Evolutionary conservation across 1,140 invertebrate species (phyloP).

Genomic region (Polypedilum pembai): DNA sequence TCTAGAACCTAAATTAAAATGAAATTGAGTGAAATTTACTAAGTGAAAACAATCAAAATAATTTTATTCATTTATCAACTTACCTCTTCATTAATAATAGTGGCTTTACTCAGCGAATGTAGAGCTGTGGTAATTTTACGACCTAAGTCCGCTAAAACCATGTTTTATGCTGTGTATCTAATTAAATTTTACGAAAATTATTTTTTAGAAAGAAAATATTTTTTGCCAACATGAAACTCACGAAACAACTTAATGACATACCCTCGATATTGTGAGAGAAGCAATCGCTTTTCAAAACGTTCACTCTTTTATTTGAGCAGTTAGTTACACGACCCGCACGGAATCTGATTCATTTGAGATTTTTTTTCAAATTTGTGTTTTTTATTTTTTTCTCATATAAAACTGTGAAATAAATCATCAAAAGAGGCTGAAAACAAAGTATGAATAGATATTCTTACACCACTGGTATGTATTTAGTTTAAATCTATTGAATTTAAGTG

Average conservation of each 20-base stretch:
- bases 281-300: too few species aligned
- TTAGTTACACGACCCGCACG: too few species aligned
- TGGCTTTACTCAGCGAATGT: conserved; percentile 95
- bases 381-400: background rate
- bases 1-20: conserved; percentile 72
- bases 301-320: too few species aligned
- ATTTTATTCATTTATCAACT: conserved; percentile 33
- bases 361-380: background rate
- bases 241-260: too few species aligned
- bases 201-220: background rate
- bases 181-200: background rate
- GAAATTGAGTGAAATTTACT: conserved; percentile 28
- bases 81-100: conserved; percentile 98
- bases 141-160: conserved; percentile 99
- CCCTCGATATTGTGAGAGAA: too few species aligned
- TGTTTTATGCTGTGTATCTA: conserved; percentile 47
- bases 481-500: background rate
- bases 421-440: conserved; percentile 26
- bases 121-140: conserved; percentile 98
- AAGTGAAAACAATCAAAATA: conserved; percentile 34
- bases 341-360: background rate
- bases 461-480: conserved; percentile 29
- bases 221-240: background rate
- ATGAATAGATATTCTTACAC: conserved; percentile 32
- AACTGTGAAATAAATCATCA: background rate